A percentile compares a stretch with the other conserved stretches of the same genome.
Evolutionary conservation across 2,888 invertebrate genomes (phyloP).

Genomic region (Xylophagus ater): DNA sequence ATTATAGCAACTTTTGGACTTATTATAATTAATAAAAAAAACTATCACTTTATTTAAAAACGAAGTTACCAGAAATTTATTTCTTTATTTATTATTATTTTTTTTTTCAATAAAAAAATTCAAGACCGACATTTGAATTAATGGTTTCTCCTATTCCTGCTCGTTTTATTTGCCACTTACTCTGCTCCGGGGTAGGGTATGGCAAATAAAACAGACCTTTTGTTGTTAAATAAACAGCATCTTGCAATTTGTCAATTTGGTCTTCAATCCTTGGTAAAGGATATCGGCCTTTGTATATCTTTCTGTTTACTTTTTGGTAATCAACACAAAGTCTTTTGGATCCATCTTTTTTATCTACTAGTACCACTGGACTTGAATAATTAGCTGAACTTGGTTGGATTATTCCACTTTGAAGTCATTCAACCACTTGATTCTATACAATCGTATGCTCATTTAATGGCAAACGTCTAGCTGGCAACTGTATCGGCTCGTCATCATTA

Average conservation of each 20-base stretch:
- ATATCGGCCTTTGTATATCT: conserved; percentile 19
- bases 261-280: conserved; percentile 23
- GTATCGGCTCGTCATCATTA: conserved; percentile 1
- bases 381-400: background rate
- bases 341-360: conserved; percentile 6
- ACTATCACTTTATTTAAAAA: too few relatives aligned
- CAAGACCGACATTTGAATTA: too few relatives aligned
- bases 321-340: conserved; percentile 15
- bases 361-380: conserved; percentile 2
- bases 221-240: conserved; percentile 21
- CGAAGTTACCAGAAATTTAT: too few relatives aligned
- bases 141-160: too few relatives aligned
- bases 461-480: background rate
- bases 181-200: too few relatives aligned
- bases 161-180: too few relatives aligned
- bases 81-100: too few relatives aligned
- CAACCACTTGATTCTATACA: background rate
- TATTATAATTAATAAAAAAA: too few relatives aligned
- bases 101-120: too few relatives aligned
- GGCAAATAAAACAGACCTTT: too few relatives aligned
- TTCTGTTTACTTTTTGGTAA: conserved; percentile 13
- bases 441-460: background rate
- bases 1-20: too few relatives aligned
- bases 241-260: conserved; percentile 21
- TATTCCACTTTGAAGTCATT: background rate